Percentiles rank a stretch among this genome's conserved stretches.
Evolutionary conservation across 2,797 vertebrate genomes (phyloP).

Genomic region (Peromyscus nudipes): DNA sequence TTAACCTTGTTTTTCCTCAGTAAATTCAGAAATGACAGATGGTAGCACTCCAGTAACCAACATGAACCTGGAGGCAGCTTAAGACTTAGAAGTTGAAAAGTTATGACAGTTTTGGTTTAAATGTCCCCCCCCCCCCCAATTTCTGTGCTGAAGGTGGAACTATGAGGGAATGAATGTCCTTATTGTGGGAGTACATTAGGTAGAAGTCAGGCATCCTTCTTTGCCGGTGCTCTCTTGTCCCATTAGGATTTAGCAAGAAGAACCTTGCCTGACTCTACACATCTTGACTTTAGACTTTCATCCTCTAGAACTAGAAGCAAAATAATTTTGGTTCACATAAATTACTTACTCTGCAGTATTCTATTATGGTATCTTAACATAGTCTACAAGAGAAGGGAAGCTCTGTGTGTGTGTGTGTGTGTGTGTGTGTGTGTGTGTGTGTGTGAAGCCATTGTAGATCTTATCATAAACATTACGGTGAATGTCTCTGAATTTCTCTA

Average conservation of each 20-base stretch:
- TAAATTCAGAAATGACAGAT: constrained; percentile 40
- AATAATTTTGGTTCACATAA: not conserved
- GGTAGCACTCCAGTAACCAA: not conserved
- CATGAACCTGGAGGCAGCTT: not conserved
- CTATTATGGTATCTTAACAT: not conserved
- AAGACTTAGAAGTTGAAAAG: constrained; percentile 38
- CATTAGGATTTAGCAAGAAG: not conserved
- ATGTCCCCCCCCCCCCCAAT: not conserved
- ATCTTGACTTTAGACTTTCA: not conserved
- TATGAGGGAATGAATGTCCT: not conserved
- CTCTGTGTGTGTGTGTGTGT: not conserved
- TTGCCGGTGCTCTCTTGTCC: too few relatives aligned
- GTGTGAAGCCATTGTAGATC: not conserved
- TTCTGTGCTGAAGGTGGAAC: not conserved
- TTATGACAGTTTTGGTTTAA: not conserved
- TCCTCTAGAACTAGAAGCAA: not conserved
- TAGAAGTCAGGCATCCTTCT: not conserved
- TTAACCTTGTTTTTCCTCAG: not conserved
- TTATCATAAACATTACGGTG: not conserved
- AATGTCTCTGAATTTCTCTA: not conserved
- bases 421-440: not conserved
- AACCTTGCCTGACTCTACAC: not conserved
- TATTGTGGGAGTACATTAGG: not conserved
- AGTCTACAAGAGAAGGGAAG: not conserved
- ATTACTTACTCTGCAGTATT: not conserved